A percentile compares a stretch with the other conserved stretches of the same genome.
Conservation (phyloP, 2,797 vertebrate species). For the Nasua narica region DNA sequence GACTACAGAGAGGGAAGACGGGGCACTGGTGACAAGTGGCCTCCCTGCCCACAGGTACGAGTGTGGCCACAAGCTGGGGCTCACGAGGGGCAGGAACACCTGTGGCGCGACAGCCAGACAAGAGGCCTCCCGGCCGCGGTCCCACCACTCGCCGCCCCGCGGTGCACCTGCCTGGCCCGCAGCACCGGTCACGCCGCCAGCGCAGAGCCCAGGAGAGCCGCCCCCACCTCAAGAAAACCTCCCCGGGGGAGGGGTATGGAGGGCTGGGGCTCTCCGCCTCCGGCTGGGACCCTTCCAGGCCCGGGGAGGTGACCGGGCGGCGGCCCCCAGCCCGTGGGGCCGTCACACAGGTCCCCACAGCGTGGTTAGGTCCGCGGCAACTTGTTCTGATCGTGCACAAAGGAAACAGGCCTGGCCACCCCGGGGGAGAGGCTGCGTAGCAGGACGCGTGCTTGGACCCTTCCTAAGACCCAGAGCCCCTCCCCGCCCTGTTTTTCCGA, state of each 20-base stretch:
- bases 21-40: neutral
- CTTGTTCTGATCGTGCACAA: neutral
- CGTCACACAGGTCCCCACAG: neutral
- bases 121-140: neutral
- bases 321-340: rapidly evolving
- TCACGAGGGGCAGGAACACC: no score
- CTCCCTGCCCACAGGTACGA: neutral
- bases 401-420: neutral
- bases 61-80: neutral
- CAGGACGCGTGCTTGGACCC: neutral
- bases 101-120: neutral
- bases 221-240: neutral
- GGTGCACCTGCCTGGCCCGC: rapidly evolving
- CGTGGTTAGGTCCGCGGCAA: neutral
- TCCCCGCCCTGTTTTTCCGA: no score
- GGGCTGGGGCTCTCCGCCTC: neutral
- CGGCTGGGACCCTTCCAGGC: neutral
- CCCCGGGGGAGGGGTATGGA: rapidly evolving
- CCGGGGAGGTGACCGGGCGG: neutral
- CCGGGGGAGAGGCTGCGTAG: rapidly evolving
- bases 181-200: neutral
- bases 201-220: neutral
- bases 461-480: neutral
- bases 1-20: neutral
- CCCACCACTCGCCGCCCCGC: rapidly evolving